These are phyloP conservation scores for Ganaspis brasiliensis DNA, from an alignment of 2,888 invertebrate genomes.

Conservation along the genomic window DNA sequence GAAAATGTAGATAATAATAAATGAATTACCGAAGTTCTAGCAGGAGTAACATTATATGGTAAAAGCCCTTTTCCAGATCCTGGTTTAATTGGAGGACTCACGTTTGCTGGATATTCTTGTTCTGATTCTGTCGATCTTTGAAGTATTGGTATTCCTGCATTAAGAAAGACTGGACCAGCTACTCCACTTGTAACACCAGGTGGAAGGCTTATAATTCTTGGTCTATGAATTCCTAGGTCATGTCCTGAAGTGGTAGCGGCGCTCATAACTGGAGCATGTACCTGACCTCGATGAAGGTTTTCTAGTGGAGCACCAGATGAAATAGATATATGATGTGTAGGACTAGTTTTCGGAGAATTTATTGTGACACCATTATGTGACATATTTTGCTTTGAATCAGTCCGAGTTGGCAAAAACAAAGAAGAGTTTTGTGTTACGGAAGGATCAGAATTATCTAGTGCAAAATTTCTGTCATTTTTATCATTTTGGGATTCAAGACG, in stretches of 20 bases:
- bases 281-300: conserved; percentile 76
- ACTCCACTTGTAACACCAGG: conserved; percentile 78
- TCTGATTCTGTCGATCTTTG: conserved; percentile 72
- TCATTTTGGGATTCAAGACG: conserved; percentile 68
- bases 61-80: conserved; percentile 86
- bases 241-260: conserved; percentile 70
- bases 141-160: conserved; percentile 74
- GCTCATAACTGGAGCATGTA: conserved; percentile 77
- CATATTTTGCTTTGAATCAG: conserved; percentile 57
- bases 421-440: conserved; percentile 66
- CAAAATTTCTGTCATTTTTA: conserved; percentile 66
- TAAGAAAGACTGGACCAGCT: conserved; percentile 76
- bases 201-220: conserved; percentile 77
- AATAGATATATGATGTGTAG: conserved; percentile 61
- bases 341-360: conserved; percentile 81
- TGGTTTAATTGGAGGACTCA: conserved; percentile 74
- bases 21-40: conserved; percentile 85
- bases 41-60: conserved; percentile 94
- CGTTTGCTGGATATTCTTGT: conserved; percentile 64
- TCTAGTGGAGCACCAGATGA: conserved; percentile 51
- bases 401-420: conserved; percentile 64
- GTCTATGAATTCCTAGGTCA: conserved; percentile 67
- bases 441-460: conserved; percentile 58
- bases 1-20: not conserved
- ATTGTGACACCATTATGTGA: conserved; percentile 81